These are phyloP conservation scores for Pterocles burchelli DNA, from an alignment of 2,113 vertebrate species.

Conservation along the genomic window DNA sequence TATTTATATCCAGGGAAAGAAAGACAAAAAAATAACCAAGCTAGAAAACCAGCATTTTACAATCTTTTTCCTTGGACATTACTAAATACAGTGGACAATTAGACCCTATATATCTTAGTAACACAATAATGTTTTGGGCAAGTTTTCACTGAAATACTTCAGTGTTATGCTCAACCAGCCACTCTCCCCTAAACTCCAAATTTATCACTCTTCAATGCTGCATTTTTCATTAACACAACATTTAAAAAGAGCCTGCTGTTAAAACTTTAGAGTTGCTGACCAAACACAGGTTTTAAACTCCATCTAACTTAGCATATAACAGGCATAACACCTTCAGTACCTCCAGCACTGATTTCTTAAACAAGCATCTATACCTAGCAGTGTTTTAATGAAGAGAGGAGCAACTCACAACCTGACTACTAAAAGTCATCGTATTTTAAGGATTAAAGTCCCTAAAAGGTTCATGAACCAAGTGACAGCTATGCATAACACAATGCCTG, in stretches of 20 bases:
- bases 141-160: not conserved
- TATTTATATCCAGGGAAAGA: not conserved
- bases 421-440: not conserved
- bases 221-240: not conserved
- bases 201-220: not conserved
- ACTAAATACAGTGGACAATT: not conserved
- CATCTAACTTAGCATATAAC: not conserved
- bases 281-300: not conserved
- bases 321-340: not conserved
- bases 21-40: not conserved
- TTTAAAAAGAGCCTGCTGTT: not conserved
- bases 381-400: not conserved
- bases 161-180: not conserved
- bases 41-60: not conserved
- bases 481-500: not conserved
- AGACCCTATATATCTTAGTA: not conserved
- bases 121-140: fast-evolving
- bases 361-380: not conserved
- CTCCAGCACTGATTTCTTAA: not conserved
- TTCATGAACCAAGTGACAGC: not conserved
- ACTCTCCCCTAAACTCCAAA: not conserved
- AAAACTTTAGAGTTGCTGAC: not conserved
- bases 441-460: not conserved
- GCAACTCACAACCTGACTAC: not conserved
- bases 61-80: not conserved